These are phyloP conservation scores for Leucophenga varia DNA, from an alignment of 1,140 invertebrate species.

Conservation along the genomic window DNA sequence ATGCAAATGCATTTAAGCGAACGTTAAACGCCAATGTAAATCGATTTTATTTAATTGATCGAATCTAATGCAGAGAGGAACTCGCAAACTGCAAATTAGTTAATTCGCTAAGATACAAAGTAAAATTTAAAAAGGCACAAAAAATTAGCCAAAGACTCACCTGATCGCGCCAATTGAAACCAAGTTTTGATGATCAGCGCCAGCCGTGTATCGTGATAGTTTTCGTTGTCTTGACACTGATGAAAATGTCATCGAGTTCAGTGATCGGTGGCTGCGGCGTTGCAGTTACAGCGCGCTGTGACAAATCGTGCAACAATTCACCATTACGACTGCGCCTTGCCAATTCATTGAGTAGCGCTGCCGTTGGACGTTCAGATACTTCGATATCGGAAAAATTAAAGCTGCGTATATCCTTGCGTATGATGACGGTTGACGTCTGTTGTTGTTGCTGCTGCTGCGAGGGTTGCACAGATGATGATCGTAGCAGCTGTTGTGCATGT, in stretches of 20 bases:
- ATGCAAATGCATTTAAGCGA: no score
- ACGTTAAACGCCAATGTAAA: no score
- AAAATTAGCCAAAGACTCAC: constrained; percentile 63
- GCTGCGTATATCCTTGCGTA: constrained; percentile 54
- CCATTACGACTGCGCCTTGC: constrained; percentile 43
- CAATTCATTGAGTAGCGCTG: constrained; percentile 38
- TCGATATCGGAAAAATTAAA: constrained; percentile 55
- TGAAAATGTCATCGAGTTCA: constrained; percentile 82
- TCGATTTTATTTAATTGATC: no score
- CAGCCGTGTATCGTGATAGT: constrained; percentile 80
- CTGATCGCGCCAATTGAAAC: constrained; percentile 88
- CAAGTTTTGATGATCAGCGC: constrained; percentile 89
- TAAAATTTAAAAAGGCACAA: no score
- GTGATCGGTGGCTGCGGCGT: constrained; percentile 70
- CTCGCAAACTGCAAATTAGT: no score
- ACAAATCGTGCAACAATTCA: constrained; percentile 46
- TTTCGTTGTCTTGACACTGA: constrained; percentile 93
- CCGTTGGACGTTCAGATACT: constrained; percentile 40
- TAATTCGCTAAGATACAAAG: no score
- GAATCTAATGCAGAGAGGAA: no score
- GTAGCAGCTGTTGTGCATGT: constrained; percentile 2
- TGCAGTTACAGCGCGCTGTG: constrained; percentile 47
- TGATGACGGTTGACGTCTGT: constrained; percentile 38
- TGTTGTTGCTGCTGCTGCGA: no score
- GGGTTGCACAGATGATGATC: constrained; percentile 8